These are phyloP conservation scores for Pyrgilauda ruficollis DNA, from an alignment of 2,113 vertebrate genomes.

Conservation along the genomic window DNA sequence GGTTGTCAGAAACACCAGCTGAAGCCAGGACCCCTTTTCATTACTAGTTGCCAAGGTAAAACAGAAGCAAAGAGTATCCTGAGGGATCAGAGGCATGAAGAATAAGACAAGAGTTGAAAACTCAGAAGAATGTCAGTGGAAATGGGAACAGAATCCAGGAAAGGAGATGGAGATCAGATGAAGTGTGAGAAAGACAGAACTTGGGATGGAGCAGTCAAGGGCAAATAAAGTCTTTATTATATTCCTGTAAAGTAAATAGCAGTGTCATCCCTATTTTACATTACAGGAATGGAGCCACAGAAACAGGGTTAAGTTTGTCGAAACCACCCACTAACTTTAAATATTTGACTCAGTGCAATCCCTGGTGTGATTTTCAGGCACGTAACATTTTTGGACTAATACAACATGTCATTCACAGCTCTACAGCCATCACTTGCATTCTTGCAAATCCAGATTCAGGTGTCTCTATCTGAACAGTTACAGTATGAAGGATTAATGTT, in stretches of 20 bases:
- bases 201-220: neutral
- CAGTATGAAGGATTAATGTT: neutral
- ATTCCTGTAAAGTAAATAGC: neutral
- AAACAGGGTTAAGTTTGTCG: neutral
- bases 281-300: neutral
- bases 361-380: neutral
- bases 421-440: neutral
- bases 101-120: neutral
- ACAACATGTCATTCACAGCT: neutral
- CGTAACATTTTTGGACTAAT: neutral
- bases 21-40: neutral
- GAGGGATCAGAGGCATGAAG: neutral
- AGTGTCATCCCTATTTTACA: neutral
- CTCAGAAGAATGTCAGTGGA: neutral
- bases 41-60: neutral
- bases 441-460: neutral
- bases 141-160: neutral
- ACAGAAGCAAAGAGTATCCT: neutral
- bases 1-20: neutral
- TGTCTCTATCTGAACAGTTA: neutral
- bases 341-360: neutral
- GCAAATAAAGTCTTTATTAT: neutral
- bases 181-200: neutral
- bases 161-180: neutral
- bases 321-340: neutral